Evolutionary conservation across 2,113 vertebrate genomes (phyloP).

Genomic region (Globicephala melas): DNA sequence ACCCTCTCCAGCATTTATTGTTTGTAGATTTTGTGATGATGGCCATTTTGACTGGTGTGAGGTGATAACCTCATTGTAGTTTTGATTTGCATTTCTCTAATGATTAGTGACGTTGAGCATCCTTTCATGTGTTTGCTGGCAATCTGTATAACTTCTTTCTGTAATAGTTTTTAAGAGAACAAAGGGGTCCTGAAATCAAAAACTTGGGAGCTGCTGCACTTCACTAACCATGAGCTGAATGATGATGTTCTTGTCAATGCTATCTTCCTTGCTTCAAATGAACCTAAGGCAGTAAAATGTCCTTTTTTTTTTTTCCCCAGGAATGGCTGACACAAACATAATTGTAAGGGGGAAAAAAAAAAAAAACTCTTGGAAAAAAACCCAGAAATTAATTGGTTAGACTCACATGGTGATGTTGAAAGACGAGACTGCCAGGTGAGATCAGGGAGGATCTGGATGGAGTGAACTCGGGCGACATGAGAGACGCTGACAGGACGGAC

Average conservation of each 20-base stretch:
- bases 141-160: background rate
- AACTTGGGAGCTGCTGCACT: background rate
- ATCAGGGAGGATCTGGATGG: background rate
- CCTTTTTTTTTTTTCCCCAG: background rate
- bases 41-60: too few relatives aligned
- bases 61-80: too few relatives aligned
- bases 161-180: background rate
- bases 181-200: background rate
- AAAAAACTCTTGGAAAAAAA: background rate
- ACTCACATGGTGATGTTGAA: background rate
- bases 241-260: too few relatives aligned
- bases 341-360: background rate
- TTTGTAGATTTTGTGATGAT: too few relatives aligned
- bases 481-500: background rate
- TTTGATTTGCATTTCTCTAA: too few relatives aligned
- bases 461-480: rapidly evolving
- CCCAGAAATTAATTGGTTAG: background rate
- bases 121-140: too few relatives aligned
- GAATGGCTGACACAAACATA: background rate
- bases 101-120: too few relatives aligned
- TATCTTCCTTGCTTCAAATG: background rate
- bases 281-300: background rate
- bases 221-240: background rate
- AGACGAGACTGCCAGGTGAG: background rate
- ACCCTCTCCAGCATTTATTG: too few relatives aligned